Base-by-base conservation (phyloP, 2,113 vertebrate genomes). In the Zosterops lateralis region DNA sequence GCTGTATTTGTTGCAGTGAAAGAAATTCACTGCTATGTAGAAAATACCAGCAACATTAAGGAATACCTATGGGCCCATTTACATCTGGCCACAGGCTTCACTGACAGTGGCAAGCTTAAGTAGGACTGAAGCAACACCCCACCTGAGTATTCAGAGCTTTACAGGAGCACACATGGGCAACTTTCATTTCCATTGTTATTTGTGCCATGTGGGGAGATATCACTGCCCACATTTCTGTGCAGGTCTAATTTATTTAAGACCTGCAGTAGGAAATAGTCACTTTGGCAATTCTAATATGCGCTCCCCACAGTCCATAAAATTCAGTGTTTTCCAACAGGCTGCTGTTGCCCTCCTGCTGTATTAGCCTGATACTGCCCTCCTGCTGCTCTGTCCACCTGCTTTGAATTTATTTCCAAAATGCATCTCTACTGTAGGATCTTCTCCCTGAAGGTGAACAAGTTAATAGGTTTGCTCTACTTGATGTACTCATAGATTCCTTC, bases 351-450 rank as follows among this genome's bases (percentile, higher is more conserved):
- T 92, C 93, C 96, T 95, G 96, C 24, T 78, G 93, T 42, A 96
- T 95, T 60, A 75, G 91, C 86, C 93, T 66, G 57, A 87, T 95
- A 74, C 71, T 58, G 17, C 83, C 82, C 92, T 94, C 96, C 96
- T 95, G 92, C 95, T 96, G 95, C 76, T 97, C 90, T 93, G 96
- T 96, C 97, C 97, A 97, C 97, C 97, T 98, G 96, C 95, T 97
- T 92, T 45, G 9, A 94, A 96, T 96, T 97, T 95, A 97, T 94
- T 97, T 97, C 96, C 96, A 97, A 97, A 97, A 97, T 75, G 66
- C 67, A 90, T 94, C 54, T 32, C 57, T 93, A 32, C 91, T 93
- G 84, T 70, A 96, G 87, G 73, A 90, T 74, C 96, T 87, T 72
- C 29, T 87, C 91, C 93, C 91, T 80, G 17, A 96, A 97, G 95